A percentile compares a stretch with the other conserved stretches of the same genome.
These are phyloP conservation scores for Numenius arquata DNA, from an alignment of 2,113 vertebrate species.

Conservation along the genomic window DNA sequence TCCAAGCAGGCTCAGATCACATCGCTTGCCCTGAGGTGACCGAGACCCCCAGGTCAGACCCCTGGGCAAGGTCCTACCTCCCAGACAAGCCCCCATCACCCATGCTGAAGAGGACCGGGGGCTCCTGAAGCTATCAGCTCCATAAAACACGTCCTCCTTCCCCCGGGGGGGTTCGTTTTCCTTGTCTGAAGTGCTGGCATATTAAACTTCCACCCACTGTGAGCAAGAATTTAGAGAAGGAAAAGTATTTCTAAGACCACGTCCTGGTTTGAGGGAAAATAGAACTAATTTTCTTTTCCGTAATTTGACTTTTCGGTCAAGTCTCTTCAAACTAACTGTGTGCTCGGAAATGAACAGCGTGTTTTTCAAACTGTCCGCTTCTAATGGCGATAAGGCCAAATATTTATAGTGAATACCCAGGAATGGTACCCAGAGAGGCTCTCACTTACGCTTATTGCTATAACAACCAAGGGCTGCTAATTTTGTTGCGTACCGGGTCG, in stretches of 20 bases:
- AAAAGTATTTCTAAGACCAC: background rate
- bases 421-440: background rate
- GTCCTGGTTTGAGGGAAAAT: background rate
- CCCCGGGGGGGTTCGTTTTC: background rate
- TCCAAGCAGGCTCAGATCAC: background rate
- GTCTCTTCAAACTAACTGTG: background rate
- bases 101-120: accelerated
- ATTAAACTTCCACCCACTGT: background rate
- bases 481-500: background rate
- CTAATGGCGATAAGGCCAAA: background rate
- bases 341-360: background rate
- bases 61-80: background rate
- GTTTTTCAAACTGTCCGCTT: background rate
- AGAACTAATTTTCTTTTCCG: background rate
- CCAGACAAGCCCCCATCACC: background rate
- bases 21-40: background rate
- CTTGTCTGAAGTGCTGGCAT: background rate
- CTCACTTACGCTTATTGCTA: background rate
- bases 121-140: background rate
- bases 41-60: background rate
- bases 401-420: background rate
- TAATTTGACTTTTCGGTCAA: background rate
- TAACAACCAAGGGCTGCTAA: background rate
- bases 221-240: background rate
- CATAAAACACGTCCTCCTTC: background rate